Conservation (phyloP, 2,888 invertebrate species). For the Muscina levida region DNA sequence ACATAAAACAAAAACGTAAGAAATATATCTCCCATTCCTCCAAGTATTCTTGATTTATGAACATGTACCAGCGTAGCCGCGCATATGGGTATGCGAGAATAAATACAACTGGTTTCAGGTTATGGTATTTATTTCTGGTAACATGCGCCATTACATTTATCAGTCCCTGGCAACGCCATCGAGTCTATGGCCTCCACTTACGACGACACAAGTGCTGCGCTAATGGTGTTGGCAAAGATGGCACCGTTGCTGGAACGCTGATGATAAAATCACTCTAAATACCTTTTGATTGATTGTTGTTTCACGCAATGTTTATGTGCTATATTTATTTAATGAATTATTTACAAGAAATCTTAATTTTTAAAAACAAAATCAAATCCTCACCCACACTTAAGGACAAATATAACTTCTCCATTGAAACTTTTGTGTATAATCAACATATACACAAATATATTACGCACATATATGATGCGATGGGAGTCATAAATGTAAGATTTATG, state of each 20-base stretch:
- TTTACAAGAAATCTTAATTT: constrained; percentile 51
- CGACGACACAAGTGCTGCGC: too few relatives aligned
- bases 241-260: neutral
- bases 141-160: constrained; percentile 12
- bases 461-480: neutral
- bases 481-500: constrained; percentile 36
- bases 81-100: too few relatives aligned
- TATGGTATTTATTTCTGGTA: neutral
- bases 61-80: too few relatives aligned
- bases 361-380: neutral
- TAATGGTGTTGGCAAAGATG: neutral
- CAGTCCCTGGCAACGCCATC: neutral
- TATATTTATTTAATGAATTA: constrained; percentile 53
- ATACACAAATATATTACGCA: neutral
- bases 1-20: neutral
- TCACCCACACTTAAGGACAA: neutral
- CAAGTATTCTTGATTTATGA: constrained; percentile 2
- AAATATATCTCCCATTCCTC: neutral
- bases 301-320: constrained; percentile 39
- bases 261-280: constrained; percentile 42
- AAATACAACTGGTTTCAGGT: neutral
- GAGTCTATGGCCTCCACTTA: neutral
- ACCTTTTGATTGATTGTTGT: constrained; percentile 58
- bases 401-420: neutral
- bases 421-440: neutral